phyloP scores from a whole-genome alignment of 1,140 invertebrate species.

The Cydia strobilella region DNA sequence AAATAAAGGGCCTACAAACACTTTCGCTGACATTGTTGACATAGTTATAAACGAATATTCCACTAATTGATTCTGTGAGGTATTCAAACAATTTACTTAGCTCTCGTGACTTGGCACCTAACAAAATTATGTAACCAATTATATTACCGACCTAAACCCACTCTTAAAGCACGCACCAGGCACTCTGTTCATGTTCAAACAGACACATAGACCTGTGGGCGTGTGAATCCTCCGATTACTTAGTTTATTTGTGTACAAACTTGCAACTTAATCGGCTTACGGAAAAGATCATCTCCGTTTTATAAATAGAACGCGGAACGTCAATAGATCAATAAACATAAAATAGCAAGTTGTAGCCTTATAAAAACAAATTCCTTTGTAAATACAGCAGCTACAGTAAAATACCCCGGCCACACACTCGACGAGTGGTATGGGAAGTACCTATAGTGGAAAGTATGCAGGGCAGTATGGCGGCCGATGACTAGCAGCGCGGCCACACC shows the following conservation, averaged over 20 bases:
- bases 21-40: not conserved
- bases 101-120: not conserved
- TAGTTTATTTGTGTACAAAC: slow-evolving; percentile 32
- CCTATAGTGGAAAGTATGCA: too few species aligned
- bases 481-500: too few species aligned
- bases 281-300: not conserved
- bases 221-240: slow-evolving; percentile 18
- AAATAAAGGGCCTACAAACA: too few species aligned
- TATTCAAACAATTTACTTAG: not conserved
- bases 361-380: not conserved
- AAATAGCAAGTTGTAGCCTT: not conserved
- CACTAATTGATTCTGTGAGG: not conserved
- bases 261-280: slow-evolving; percentile 23
- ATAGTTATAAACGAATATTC: not conserved
- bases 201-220: slow-evolving; percentile 17
- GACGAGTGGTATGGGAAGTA: too few species aligned
- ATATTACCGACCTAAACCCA: slow-evolving; percentile 18
- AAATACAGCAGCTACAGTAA: not conserved
- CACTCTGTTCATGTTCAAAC: slow-evolving; percentile 8
- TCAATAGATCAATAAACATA: not conserved
- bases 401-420: too few species aligned
- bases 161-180: slow-evolving; percentile 20
- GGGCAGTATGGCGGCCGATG: too few species aligned
- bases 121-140: slow-evolving; percentile 15
- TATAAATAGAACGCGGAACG: not conserved